phyloP scores from a whole-genome alignment of 1,140 invertebrate species.

The Atta colombica region DNA sequence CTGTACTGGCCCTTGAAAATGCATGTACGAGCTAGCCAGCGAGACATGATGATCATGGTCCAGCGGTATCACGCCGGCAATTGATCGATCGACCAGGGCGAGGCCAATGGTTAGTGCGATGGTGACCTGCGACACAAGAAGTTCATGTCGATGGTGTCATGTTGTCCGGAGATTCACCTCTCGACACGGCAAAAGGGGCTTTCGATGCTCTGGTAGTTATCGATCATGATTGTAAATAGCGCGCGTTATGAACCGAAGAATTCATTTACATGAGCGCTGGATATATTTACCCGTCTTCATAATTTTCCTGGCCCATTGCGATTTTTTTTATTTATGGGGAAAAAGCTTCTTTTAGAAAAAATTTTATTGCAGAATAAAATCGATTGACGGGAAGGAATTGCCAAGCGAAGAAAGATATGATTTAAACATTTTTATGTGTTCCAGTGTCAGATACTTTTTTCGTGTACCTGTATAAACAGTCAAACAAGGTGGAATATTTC shows the following conservation, averaged over 20 bases:
- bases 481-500: slow-evolving; percentile 26
- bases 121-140: slow-evolving; percentile 64
- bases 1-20: slow-evolving; percentile 84
- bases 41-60: slow-evolving; percentile 74
- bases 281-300: slow-evolving; percentile 1
- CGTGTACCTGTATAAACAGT: background rate
- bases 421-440: background rate
- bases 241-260: background rate
- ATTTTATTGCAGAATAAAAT: background rate
- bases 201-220: slow-evolving; percentile 46
- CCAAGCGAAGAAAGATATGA: background rate
- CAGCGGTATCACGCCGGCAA: slow-evolving; percentile 69
- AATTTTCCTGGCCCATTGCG: background rate
- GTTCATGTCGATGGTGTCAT: slow-evolving; percentile 22
- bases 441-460: background rate
- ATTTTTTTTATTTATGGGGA: background rate
- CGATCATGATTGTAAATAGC: slow-evolving; percentile 44
- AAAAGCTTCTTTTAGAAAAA: background rate
- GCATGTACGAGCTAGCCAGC: slow-evolving; percentile 82
- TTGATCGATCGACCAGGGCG: slow-evolving; percentile 63
- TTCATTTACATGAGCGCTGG: slow-evolving; percentile 23
- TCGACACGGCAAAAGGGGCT: background rate
- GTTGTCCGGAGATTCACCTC: slow-evolving; percentile 20
- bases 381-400: background rate
- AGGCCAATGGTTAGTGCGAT: slow-evolving; percentile 67